Conservation (phyloP, 2,797 vertebrate species). For the Hypotaenidia philippensis region DNA sequence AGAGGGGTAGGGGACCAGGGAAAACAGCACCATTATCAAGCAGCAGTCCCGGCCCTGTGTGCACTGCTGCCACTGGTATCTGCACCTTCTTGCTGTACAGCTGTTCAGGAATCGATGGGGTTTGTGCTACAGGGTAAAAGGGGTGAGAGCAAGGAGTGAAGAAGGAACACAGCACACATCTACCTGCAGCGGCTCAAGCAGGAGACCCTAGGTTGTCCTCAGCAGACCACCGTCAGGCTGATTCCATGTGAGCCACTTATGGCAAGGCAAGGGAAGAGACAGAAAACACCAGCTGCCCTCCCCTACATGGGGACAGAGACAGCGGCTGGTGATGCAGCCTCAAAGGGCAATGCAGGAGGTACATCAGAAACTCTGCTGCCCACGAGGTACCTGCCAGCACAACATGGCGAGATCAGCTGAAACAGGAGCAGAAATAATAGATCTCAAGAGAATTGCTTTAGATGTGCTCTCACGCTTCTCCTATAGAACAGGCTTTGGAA, state of each 20-base stretch:
- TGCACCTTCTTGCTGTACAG: rapidly evolving
- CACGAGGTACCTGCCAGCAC: background rate
- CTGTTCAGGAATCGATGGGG: rapidly evolving
- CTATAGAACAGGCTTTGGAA: background rate
- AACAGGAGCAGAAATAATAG: background rate
- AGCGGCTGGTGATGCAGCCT: rapidly evolving
- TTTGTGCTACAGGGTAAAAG: background rate
- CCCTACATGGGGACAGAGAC: background rate
- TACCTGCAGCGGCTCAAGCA: background rate
- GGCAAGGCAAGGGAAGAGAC: background rate
- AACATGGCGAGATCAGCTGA: rapidly evolving
- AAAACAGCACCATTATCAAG: rapidly evolving
- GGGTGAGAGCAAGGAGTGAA: background rate
- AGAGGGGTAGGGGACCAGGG: background rate
- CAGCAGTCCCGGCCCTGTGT: rapidly evolving
- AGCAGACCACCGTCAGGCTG: background rate
- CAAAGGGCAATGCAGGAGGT: background rate
- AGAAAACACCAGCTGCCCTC: background rate
- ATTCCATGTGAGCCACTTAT: rapidly evolving
- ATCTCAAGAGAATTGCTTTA: background rate
- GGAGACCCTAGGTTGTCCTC: rapidly evolving
- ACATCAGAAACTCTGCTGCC: rapidly evolving
- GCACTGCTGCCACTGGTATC: background rate
- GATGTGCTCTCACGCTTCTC: background rate
- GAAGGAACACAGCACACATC: rapidly evolving